Evolutionary conservation across 2,888 invertebrate genomes (phyloP).

Genomic region (Ariolimax columbianus): DNA sequence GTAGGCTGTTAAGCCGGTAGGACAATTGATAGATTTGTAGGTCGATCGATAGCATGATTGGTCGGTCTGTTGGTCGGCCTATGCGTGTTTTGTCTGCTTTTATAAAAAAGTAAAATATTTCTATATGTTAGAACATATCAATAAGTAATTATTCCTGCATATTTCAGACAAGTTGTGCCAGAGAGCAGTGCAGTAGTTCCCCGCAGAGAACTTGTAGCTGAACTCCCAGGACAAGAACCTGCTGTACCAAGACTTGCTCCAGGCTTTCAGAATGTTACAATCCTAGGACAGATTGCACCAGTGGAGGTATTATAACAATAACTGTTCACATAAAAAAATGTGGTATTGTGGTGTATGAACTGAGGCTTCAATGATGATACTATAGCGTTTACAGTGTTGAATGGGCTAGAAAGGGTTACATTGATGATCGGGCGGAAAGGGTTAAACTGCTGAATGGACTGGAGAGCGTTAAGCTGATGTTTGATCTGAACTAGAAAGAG

Average conservation of each 20-base stretch:
- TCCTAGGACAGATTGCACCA: constrained; percentile 7
- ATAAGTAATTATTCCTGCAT: not conserved
- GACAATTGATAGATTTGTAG: not conserved
- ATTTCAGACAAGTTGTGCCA: not conserved
- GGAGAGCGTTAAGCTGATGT: too few species aligned
- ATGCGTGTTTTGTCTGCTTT: too few species aligned
- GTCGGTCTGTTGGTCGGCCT: too few species aligned
- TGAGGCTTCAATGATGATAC: too few species aligned
- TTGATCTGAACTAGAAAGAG: too few species aligned
- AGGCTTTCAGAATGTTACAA: constrained; percentile 19
- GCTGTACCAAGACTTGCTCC: not conserved
- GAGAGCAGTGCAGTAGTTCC: not conserved
- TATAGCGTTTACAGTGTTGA: too few species aligned
- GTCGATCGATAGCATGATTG: not conserved
- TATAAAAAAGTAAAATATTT: not conserved
- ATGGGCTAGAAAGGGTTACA: too few species aligned
- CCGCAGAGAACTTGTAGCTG: not conserved
- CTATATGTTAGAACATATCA: not conserved
- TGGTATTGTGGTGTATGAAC: too few species aligned
- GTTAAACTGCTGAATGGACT: too few species aligned
- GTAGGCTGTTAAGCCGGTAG: not conserved
- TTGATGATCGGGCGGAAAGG: too few species aligned
- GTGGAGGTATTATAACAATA: constrained; percentile 5
- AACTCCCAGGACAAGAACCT: not conserved
- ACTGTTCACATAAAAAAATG: too few species aligned